These are phyloP conservation scores for Volucella bombylans DNA, from an alignment of 2,888 invertebrate species.

Conservation along the genomic window DNA sequence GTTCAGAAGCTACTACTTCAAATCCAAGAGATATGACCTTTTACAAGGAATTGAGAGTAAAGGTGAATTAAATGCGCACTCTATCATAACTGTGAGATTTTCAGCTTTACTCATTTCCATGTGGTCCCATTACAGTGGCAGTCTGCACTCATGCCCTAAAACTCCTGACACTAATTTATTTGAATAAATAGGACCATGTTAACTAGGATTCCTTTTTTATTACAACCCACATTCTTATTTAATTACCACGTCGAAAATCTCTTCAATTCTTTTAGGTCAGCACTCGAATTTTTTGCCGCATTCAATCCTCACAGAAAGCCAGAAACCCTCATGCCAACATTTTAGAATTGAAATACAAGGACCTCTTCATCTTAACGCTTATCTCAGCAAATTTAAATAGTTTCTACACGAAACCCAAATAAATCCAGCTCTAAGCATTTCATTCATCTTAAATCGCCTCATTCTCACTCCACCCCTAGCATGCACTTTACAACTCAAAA, in stretches of 20 bases:
- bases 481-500: constrained; percentile 55
- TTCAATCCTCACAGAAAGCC: not conserved
- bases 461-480: not conserved
- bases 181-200: constrained; percentile 7
- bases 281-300: constrained; percentile 22
- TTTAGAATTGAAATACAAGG: constrained; percentile 33
- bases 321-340: not conserved
- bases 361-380: constrained; percentile 52
- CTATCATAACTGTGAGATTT: too few relatives aligned
- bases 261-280: constrained; percentile 36
- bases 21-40: too few relatives aligned
- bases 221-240: constrained; percentile 1
- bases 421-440: constrained; percentile 49
- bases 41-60: too few relatives aligned
- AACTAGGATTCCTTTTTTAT: not conserved
- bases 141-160: too few relatives aligned
- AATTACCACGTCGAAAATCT: not conserved
- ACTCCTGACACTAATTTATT: constrained; percentile 20
- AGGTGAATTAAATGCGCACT: too few relatives aligned
- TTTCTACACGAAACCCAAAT: constrained; percentile 55
- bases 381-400: constrained; percentile 55
- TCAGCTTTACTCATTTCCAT: too few relatives aligned
- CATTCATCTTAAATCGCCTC: constrained; percentile 1
- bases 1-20: too few relatives aligned
- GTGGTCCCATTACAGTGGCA: too few relatives aligned